phyloP scores from a whole-genome alignment of 35 echinoderm and acorn worm genomes.

The Hemicentrotus pulcherrimus region DNA sequence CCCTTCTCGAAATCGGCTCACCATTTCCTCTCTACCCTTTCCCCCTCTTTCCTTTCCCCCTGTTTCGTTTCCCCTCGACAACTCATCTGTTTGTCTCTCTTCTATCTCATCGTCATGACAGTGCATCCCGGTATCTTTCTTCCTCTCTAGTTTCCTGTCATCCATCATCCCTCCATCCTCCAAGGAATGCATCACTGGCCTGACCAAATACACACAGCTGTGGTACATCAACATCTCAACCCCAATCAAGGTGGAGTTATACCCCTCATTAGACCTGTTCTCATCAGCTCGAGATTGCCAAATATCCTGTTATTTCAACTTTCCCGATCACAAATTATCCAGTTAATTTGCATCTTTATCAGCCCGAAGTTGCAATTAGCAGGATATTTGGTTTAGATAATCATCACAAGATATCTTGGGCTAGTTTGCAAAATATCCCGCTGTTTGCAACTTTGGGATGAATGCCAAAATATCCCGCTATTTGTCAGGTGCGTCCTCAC shows the following conservation, averaged over 20 bases:
- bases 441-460: no score
- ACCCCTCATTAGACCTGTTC: neutral
- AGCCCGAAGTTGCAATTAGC: no score
- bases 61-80: neutral
- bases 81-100: neutral
- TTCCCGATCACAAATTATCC: no score
- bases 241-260: neutral
- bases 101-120: neutral
- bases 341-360: no score
- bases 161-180: slow-evolving; percentile 8
- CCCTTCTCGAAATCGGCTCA: neutral
- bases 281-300: no score
- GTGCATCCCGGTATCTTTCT: neutral
- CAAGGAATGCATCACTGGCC: slow-evolving; percentile 1
- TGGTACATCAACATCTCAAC: neutral
- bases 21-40: neutral
- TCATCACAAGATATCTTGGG: no score
- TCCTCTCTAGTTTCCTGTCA: neutral
- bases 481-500: no score
- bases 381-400: no score
- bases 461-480: no score
- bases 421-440: no score
- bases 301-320: no score
- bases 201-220: slow-evolving; percentile 1
- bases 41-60: neutral